Percentiles rank a stretch among this genome's conserved stretches.
These are phyloP conservation scores for Ernsta delagoae DNA, from an alignment of 2,888 invertebrate species.

Conservation along the genomic window DNA sequence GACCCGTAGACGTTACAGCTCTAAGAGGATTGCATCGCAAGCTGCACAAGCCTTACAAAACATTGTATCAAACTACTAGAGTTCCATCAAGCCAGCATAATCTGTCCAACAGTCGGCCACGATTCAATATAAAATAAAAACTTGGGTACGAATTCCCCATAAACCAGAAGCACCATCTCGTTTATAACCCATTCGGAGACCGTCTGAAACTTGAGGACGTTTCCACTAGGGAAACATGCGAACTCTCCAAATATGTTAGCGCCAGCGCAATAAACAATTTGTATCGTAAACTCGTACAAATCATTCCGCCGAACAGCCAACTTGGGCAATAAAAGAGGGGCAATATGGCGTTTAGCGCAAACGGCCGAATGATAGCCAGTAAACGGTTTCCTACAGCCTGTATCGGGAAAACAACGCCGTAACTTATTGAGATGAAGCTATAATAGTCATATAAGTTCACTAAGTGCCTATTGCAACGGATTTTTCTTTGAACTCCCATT, in stretches of 20 bases:
- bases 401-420: slow-evolving; percentile 32
- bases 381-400: slow-evolving; percentile 42
- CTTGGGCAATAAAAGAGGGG: slow-evolving; percentile 64
- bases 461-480: slow-evolving; percentile 5
- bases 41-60: slow-evolving; percentile 12
- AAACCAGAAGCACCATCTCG: slow-evolving; percentile 20
- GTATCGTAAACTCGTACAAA: slow-evolving; percentile 57
- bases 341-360: slow-evolving; percentile 60
- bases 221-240: slow-evolving; percentile 29
- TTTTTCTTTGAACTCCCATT: neutral
- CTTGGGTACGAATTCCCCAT: slow-evolving; percentile 15
- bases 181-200: slow-evolving; percentile 29
- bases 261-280: slow-evolving; percentile 47
- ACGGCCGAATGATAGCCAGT: slow-evolving; percentile 61
- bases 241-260: slow-evolving; percentile 34
- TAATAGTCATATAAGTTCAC: slow-evolving; percentile 18
- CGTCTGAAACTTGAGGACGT: slow-evolving; percentile 28
- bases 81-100: slow-evolving; percentile 15
- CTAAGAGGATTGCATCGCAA: slow-evolving; percentile 2
- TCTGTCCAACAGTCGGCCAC: slow-evolving; percentile 21
- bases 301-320: slow-evolving; percentile 54
- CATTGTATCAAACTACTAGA: slow-evolving; percentile 6
- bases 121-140: slow-evolving; percentile 27
- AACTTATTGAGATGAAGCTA: slow-evolving; percentile 32
- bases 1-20: neutral